These are phyloP conservation scores for Bathynomus jamesi DNA, from an alignment of 1,140 invertebrate species.

Conservation along the genomic window DNA sequence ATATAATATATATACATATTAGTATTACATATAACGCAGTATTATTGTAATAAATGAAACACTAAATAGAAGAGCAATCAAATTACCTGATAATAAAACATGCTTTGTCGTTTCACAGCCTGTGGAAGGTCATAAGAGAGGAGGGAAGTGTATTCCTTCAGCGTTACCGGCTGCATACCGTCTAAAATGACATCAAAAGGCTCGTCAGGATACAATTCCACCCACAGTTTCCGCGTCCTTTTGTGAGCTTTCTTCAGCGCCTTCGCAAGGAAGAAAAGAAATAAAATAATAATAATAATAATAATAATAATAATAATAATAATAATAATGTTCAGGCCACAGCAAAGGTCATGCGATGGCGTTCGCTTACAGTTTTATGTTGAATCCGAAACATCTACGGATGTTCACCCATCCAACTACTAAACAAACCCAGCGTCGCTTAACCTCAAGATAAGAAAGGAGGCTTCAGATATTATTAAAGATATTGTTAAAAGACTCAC, in stretches of 20 bases:
- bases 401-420: too few relatives aligned
- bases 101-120: constrained; percentile 33
- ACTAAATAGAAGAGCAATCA: not conserved
- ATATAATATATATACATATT: not conserved
- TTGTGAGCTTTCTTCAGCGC: constrained; percentile 25
- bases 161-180: constrained; percentile 15
- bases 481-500: too few relatives aligned
- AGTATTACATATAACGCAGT: not conserved
- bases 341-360: too few relatives aligned
- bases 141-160: constrained; percentile 18
- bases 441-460: too few relatives aligned
- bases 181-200: constrained; percentile 30
- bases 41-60: not conserved
- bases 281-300: not conserved
- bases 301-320: not conserved
- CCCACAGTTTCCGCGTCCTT: constrained; percentile 30
- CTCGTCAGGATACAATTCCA: constrained; percentile 31
- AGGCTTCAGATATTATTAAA: too few relatives aligned
- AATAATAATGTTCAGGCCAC: too few relatives aligned
- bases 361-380: too few relatives aligned
- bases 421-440: too few relatives aligned
- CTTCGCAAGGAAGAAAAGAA: not conserved
- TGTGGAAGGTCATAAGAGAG: constrained; percentile 30
- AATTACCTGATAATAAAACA: constrained; percentile 35
- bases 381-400: too few relatives aligned